phyloP scores from a whole-genome alignment of 2,797 vertebrate species.

The Gobio occitaniae region DNA sequence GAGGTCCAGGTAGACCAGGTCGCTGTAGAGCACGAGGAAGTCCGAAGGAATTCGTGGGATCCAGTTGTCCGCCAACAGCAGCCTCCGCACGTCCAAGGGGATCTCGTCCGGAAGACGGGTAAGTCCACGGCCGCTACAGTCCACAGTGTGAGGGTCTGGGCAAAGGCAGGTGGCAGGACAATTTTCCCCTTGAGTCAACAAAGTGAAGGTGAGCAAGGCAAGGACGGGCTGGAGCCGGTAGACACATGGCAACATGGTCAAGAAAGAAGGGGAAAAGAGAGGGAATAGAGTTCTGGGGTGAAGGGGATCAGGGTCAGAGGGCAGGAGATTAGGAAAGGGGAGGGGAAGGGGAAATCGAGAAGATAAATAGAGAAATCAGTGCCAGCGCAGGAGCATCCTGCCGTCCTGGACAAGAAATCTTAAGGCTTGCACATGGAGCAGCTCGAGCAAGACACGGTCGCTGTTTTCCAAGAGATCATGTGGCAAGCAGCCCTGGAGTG shows the following conservation, averaged over 20 bases:
- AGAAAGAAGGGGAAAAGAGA: conserved; percentile 69
- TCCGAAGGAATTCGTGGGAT: conserved; percentile 91
- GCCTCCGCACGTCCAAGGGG: conserved; percentile 92
- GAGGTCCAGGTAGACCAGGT: conserved; percentile 95
- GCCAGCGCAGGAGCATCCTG: conserved; percentile 74
- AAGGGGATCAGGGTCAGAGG: conserved; percentile 74
- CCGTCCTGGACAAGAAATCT: conserved; percentile 61
- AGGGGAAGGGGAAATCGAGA: conserved; percentile 64
- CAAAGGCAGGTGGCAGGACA: conserved; percentile 92
- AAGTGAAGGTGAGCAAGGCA: conserved; percentile 80
- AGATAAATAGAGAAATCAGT: conserved; percentile 70
- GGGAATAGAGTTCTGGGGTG: conserved; percentile 69
- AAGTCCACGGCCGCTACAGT: conserved; percentile 93
- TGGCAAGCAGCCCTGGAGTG: conserved; percentile 78
- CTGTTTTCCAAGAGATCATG: conserved; percentile 84
- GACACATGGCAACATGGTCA: conserved; percentile 91
- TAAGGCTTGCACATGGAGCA: conserved; percentile 59
- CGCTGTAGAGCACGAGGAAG: conserved; percentile 95
- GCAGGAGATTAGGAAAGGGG: conserved; percentile 62
- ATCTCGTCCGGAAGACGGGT: conserved; percentile 89
- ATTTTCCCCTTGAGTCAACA: conserved; percentile 79
- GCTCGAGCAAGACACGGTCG: conserved; percentile 59
- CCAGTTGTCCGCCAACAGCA: conserved; percentile 92
- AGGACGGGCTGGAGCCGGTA: conserved; percentile 83
- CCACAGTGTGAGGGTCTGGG: conserved; percentile 94